phyloP scores from a whole-genome alignment of 2,888 invertebrate genomes.

The Lycophotia porphyrea region DNA sequence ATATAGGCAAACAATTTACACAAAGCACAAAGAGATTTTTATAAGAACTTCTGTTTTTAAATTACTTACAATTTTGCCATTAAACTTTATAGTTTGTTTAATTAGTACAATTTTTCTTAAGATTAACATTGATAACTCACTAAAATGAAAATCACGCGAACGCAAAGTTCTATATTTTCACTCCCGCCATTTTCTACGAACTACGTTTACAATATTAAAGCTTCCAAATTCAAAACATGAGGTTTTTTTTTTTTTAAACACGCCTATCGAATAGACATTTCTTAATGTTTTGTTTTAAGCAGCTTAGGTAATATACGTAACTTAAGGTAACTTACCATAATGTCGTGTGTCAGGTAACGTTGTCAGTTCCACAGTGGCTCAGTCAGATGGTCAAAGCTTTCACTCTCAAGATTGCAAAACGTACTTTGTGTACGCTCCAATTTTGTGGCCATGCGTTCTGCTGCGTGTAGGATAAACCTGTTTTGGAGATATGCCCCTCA shows the following conservation, averaged over 20 bases:
- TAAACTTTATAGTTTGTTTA: neutral
- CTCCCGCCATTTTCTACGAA: constrained; percentile 8
- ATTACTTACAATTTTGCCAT: neutral
- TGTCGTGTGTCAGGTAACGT: constrained; percentile 78
- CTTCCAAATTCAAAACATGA: constrained; percentile 23
- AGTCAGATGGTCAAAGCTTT: constrained; percentile 63
- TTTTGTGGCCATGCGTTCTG: constrained; percentile 45
- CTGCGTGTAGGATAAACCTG: constrained; percentile 32
- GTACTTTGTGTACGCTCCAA: constrained; percentile 46
- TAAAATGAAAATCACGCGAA: constrained; percentile 5
- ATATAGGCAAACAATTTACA: neutral
- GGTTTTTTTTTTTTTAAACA: neutral
- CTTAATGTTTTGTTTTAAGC: neutral
- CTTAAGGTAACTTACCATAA: constrained; percentile 83
- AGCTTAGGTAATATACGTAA: constrained; percentile 43
- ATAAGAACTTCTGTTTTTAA: neutral
- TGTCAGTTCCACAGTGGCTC: constrained; percentile 68
- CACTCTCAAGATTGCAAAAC: constrained; percentile 70
- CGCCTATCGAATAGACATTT: neutral
- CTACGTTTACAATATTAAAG: too few relatives aligned
- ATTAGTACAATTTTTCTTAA: neutral
- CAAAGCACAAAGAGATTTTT: neutral
- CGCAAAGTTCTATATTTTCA: neutral
- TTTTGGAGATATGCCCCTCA: constrained; percentile 10
- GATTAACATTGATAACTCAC: neutral